Percentiles rank a stretch among this genome's conserved stretches.
Evolutionary conservation across 92 coral and sea anemone species (phyloP).

Genomic region (Muricea muricata): DNA sequence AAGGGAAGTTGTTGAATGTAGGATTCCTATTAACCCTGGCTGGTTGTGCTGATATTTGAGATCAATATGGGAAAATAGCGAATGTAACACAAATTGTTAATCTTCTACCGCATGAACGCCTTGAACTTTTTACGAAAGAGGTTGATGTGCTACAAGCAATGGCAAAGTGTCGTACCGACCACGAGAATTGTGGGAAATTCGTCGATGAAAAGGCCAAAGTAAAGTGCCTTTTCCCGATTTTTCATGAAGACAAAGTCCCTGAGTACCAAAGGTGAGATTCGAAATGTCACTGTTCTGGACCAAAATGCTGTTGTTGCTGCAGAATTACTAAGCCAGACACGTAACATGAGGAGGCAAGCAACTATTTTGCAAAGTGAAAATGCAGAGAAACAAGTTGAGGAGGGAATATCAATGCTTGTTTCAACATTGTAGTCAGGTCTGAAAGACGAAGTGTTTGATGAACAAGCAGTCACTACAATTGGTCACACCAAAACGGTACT

Average conservation of each 20-base stretch:
- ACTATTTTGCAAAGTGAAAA: slow-evolving; percentile 11
- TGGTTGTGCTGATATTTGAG: slow-evolving; percentile 21
- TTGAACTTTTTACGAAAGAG: slow-evolving; percentile 17
- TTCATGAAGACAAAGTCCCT: slow-evolving; percentile 24
- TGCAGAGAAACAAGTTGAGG: slow-evolving; percentile 31
- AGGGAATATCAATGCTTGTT: slow-evolving; percentile 20
- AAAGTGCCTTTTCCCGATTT: slow-evolving; percentile 19
- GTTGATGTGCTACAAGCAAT: slow-evolving; percentile 7
- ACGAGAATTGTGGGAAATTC: slow-evolving; percentile 12
- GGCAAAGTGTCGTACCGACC: slow-evolving; percentile 17
- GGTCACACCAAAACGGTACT: slow-evolving; percentile 24
- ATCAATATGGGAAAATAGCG: slow-evolving; percentile 19
- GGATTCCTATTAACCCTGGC: slow-evolving; percentile 26
- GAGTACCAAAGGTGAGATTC: slow-evolving; percentile 19
- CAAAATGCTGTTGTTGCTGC: slow-evolving; percentile 33
- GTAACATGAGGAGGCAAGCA: slow-evolving; percentile 24
- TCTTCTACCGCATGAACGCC: slow-evolving; percentile 30
- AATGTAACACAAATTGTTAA: slow-evolving; percentile 27
- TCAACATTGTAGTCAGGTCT: slow-evolving; percentile 29
- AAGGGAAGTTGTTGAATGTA: slow-evolving; percentile 28
- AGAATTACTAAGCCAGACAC: slow-evolving; percentile 14
- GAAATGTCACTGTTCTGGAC: slow-evolving; percentile 17
- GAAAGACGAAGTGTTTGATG: slow-evolving; percentile 15
- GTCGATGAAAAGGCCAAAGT: slow-evolving; percentile 23
- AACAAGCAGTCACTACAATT: slow-evolving; percentile 28